Evolutionary conservation across 1,140 invertebrate species (phyloP).

Genomic region (Colletes gigas): DNA sequence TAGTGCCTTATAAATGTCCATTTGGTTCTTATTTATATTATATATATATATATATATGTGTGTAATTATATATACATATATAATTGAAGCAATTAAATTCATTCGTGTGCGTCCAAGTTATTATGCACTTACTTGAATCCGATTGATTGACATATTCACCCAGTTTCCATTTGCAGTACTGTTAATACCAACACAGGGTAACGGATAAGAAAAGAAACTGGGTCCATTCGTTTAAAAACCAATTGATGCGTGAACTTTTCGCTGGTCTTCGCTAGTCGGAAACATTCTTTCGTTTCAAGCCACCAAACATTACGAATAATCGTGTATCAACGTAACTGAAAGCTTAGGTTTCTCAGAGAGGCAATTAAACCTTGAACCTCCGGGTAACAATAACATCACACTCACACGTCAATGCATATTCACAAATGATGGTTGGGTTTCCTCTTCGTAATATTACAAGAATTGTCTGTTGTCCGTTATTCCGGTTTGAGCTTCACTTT

Average conservation of each 20-base stretch:
- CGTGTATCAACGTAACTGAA: constrained; percentile 31
- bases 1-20: constrained; percentile 65
- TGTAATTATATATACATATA: constrained; percentile 19
- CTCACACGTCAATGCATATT: constrained; percentile 58
- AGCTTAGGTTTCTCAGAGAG: constrained; percentile 10
- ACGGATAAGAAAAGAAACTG: constrained; percentile 7
- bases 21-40: constrained; percentile 57
- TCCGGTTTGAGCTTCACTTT: constrained; percentile 58
- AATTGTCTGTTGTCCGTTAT: constrained; percentile 28
- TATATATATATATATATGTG: constrained; percentile 51
- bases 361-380: constrained; percentile 48
- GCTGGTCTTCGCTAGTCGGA: constrained; percentile 1
- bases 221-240: neutral
- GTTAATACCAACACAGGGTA: constrained; percentile 28
- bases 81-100: constrained; percentile 68
- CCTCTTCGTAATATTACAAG: constrained; percentile 56
- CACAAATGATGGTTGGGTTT: constrained; percentile 43
- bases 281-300: neutral
- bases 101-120: constrained; percentile 57
- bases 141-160: constrained; percentile 44
- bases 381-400: constrained; percentile 58
- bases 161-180: constrained; percentile 7
- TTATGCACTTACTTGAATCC: constrained; percentile 56
- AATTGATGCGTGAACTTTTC: neutral
- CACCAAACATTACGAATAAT: neutral